These are phyloP conservation scores for Adela reaumurella DNA, from an alignment of 2,888 invertebrate species.

Conservation along the genomic window DNA sequence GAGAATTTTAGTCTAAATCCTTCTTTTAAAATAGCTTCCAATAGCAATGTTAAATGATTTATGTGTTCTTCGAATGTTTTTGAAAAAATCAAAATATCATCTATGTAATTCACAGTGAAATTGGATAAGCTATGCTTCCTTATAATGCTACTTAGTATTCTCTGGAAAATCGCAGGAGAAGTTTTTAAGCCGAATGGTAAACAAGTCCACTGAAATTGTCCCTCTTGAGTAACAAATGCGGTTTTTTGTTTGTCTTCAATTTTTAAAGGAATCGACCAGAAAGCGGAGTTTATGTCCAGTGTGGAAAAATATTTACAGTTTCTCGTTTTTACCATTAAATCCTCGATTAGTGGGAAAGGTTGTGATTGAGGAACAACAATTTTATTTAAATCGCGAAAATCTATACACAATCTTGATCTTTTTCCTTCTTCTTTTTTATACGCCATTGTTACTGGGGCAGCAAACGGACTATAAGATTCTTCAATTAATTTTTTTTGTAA, in stretches of 20 bases:
- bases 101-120: constrained; percentile 8
- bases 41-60: constrained; percentile 11
- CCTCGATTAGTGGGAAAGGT: constrained; percentile 21
- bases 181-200: constrained; percentile 26
- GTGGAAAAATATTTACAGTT: constrained; percentile 21
- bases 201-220: constrained; percentile 20
- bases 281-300: constrained; percentile 24
- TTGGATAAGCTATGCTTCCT: constrained; percentile 11
- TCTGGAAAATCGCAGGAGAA: constrained; percentile 24
- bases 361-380: constrained; percentile 20
- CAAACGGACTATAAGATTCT: constrained; percentile 15
- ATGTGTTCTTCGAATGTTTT: constrained; percentile 14
- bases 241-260: constrained; percentile 21
- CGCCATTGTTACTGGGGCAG: constrained; percentile 15
- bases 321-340: constrained; percentile 18
- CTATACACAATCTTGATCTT: constrained; percentile 18
- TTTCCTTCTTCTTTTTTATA: constrained; percentile 14
- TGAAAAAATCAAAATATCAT: constrained; percentile 13
- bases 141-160: constrained; percentile 18
- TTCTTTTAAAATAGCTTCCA: no score
- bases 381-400: constrained; percentile 20
- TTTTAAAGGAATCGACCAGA: constrained; percentile 23
- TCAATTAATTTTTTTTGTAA: constrained; percentile 10
- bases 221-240: constrained; percentile 19
- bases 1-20: no score